Conservation (phyloP, 1,140 invertebrate genomes). For the Centruroides sculpturatus region DNA sequence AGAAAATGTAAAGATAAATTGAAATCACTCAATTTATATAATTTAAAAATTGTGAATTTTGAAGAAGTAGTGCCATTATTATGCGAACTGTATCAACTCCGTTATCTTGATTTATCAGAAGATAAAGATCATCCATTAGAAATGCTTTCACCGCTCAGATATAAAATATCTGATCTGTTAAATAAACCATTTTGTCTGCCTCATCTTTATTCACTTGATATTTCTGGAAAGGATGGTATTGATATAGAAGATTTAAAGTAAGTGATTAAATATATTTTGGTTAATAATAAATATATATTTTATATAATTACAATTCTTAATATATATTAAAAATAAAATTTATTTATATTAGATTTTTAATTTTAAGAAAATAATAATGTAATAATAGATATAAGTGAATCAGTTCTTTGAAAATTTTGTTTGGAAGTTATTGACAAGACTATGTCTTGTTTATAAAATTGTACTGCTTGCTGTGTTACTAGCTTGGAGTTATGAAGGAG, state of each 20-base stretch:
- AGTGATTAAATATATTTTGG: not conserved
- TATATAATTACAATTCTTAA: no score
- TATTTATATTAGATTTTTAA: no score
- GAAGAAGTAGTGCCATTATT: conserved; percentile 38
- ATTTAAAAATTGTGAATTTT: conserved; percentile 38
- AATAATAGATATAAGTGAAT: no score
- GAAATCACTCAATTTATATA: conserved; percentile 47
- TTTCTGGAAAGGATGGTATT: conserved; percentile 48
- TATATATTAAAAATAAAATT: no score
- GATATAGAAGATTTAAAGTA: conserved; percentile 34
- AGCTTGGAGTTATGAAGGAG: no score
- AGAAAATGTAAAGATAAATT: conserved; percentile 44
- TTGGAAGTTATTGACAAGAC: no score
- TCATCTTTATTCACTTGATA: conserved; percentile 46
- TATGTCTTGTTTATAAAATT: no score
- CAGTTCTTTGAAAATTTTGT: no score
- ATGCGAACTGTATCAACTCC: conserved; percentile 40
- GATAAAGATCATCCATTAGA: conserved; percentile 38
- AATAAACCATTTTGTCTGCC: conserved; percentile 39
- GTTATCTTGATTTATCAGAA: conserved; percentile 49
- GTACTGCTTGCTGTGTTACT: no score
- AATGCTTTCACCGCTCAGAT: conserved; percentile 28
- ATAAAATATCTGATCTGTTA: conserved; percentile 36
- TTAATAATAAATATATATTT: conserved; percentile 13
- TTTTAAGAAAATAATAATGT: no score